Evolutionary conservation across 2,888 invertebrate genomes (phyloP), one percentile per base, ranked within the genome.

Genomic region (Xanthostigma xanthostigma): DNA sequence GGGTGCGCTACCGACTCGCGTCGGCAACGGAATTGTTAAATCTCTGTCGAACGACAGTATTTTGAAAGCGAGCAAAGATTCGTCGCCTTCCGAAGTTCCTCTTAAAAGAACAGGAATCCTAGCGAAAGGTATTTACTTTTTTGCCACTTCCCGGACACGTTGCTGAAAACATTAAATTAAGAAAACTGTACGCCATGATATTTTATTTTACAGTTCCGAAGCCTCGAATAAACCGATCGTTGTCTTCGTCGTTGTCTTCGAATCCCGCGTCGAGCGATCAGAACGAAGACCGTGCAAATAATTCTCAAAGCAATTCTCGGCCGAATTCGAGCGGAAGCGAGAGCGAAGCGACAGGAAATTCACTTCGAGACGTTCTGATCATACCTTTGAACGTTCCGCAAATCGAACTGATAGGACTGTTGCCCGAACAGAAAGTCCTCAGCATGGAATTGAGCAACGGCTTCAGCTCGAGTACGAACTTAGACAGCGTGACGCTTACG

Each of bases 371-470:
- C 4, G 81, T 87, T n/a, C 66, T 87, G 17, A 76, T 86, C 39
- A 79, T 88, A 57, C 78, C 81, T 14, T 73, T 87, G 47, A 74
- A 61, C 44, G 56, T 57, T 12, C 58, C 56, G n/a, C 52, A 55
- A 41, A 52, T 48, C 1, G 60, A 63, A 50, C 61, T 58, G 8
- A 53, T 64, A 65, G 78, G 78, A 41, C 57, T 78, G 34, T 65
- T 76, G 1, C 71, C 78, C 0, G 79, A 79, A 58, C 72, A 75
- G 43, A 78, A 78, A 56, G 75, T 79, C 1, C 62, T 78, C 52
- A 71, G 72, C 33, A 63, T 69, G 17, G 70, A 65, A 14, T 62
- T 70, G 0, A 68, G 61, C 62, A 11, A 62, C 67, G 41, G 53
- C 46, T 44, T 40, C 46, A 9, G 44, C 41, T 27, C 34, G 14